Evolutionary conservation across 2,113 vertebrate species (phyloP).

Genomic region (Chaetura pelagica): DNA sequence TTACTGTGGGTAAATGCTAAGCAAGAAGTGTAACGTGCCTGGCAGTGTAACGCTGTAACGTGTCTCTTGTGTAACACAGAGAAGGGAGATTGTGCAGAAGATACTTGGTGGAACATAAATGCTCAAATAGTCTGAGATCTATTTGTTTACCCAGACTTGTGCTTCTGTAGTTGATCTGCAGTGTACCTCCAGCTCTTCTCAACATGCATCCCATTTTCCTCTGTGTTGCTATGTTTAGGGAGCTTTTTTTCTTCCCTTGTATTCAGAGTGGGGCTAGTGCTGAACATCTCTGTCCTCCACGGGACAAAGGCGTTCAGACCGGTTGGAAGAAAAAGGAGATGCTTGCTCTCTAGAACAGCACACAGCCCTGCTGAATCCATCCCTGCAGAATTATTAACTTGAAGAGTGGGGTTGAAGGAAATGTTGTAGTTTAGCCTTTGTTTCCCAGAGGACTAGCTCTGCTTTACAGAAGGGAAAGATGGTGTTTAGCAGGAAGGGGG

Average conservation of each 20-base stretch:
- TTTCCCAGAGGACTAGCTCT: background rate
- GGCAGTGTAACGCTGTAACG: background rate
- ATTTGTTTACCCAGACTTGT: background rate
- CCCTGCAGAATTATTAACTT: background rate
- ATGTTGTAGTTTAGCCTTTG: background rate
- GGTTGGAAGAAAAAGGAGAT: background rate
- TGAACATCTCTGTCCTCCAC: background rate
- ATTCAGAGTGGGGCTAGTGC: background rate
- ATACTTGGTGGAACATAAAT: background rate
- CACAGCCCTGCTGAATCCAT: background rate
- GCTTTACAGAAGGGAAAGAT: background rate
- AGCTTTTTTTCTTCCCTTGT: background rate
- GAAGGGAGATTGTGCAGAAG: background rate
- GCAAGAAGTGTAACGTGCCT: background rate
- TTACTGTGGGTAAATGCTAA: background rate
- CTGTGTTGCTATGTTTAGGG: background rate
- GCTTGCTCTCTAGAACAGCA: background rate
- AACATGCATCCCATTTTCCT: background rate
- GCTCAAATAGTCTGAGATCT: background rate
- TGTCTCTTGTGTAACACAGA: background rate
- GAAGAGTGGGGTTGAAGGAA: background rate
- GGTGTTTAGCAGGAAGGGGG: background rate
- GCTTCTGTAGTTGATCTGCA: background rate
- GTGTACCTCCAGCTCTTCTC: background rate
- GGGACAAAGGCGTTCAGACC: background rate